Percentiles rank a stretch among this genome's conserved stretches.
phyloP scores from a whole-genome alignment of 2,113 vertebrate genomes.

The Aegithalos caudatus region DNA sequence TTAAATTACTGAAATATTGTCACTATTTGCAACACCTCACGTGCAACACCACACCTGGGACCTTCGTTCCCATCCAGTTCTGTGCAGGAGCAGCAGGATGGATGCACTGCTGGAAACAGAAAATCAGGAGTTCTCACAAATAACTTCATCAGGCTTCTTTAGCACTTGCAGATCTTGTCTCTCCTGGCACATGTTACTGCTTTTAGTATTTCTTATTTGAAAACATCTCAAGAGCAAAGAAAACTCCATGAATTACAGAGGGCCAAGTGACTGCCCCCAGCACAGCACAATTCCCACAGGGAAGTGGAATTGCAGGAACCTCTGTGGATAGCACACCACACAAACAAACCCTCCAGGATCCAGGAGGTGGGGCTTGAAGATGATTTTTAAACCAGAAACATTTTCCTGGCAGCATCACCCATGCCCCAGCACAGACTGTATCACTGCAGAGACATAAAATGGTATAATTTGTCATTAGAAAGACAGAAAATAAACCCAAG shows the following conservation, averaged over 20 bases:
- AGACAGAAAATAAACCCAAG: background rate
- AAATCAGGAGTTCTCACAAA: background rate
- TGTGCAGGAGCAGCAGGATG: background rate
- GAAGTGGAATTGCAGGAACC: rapidly evolving
- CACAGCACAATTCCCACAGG: rapidly evolving
- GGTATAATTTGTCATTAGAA: background rate
- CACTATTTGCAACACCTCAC: background rate
- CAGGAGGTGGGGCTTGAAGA: background rate
- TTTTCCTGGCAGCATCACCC: background rate
- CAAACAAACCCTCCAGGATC: rapidly evolving
- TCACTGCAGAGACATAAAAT: background rate
- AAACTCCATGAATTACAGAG: background rate
- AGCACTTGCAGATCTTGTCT: background rate
- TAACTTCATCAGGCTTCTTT: background rate
- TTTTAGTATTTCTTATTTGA: background rate
- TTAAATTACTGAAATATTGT: conserved; percentile 42
- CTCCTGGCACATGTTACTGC: background rate
- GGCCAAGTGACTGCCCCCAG: background rate
- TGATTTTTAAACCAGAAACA: background rate
- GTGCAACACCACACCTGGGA: background rate
- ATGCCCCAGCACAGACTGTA: background rate
- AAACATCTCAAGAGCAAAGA: background rate
- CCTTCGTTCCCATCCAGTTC: background rate
- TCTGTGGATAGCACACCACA: background rate
- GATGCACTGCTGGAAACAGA: background rate